These are phyloP conservation scores for Vulpes ferrilata DNA, from an alignment of 2,113 vertebrate species.

Conservation along the genomic window DNA sequence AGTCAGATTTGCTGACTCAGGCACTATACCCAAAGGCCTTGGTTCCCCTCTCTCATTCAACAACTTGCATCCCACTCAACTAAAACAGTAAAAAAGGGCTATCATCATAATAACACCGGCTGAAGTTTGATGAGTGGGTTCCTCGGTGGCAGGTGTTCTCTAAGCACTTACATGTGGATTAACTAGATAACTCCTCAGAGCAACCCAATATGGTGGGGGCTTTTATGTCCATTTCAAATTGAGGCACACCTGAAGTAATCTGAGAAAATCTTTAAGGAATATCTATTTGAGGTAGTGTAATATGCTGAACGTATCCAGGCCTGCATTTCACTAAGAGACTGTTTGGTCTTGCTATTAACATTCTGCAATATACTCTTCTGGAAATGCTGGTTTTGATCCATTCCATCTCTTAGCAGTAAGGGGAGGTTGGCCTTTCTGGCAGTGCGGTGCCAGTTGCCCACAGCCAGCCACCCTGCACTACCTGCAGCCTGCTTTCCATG, in stretches of 20 bases:
- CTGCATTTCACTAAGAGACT: not conserved
- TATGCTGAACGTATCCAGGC: not conserved
- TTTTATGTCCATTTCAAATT: not conserved
- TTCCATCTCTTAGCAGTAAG: not conserved
- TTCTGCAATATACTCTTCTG: not conserved
- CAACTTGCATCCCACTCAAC: not conserved
- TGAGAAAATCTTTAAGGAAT: not conserved
- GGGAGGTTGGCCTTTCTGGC: not conserved
- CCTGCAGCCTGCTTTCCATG: accelerated
- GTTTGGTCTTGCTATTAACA: not conserved
- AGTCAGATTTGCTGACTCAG: not conserved
- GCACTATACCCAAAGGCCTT: not conserved
- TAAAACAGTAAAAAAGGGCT: too few relatives aligned
- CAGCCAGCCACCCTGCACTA: accelerated
- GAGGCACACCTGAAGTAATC: not conserved
- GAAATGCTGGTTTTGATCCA: not conserved
- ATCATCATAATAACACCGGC: accelerated
- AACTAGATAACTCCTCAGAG: not conserved
- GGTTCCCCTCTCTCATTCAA: not conserved
- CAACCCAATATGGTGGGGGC: not conserved
- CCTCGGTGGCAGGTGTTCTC: not conserved
- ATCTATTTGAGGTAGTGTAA: not conserved
- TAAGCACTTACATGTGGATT: not conserved
- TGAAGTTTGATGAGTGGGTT: too few relatives aligned
- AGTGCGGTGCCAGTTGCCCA: not conserved